A percentile compares a stretch with the other conserved stretches of the same genome.
Conservation (phyloP, 2,888 invertebrate species). For the Plutella xylostella region DNA sequence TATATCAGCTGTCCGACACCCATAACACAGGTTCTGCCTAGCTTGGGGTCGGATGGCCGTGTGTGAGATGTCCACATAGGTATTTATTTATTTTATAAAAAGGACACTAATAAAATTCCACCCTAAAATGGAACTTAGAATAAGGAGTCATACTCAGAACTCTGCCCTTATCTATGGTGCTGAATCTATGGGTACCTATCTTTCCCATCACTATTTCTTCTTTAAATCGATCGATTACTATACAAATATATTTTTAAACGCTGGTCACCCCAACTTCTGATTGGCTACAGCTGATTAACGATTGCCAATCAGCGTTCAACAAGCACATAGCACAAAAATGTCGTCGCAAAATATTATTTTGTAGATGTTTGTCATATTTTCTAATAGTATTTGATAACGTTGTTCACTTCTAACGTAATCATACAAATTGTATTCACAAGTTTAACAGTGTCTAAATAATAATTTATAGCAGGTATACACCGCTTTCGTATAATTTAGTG, state of each 20-base stretch:
- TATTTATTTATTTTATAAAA: no score
- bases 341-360: constrained; percentile 36
- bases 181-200: no score
- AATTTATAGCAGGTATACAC: constrained; percentile 9
- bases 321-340: constrained; percentile 55
- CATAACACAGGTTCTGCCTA: no score
- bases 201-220: not conserved
- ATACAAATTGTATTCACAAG: not conserved
- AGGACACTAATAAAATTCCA: no score
- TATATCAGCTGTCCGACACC: no score
- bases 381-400: no score
- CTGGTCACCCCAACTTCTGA: constrained; percentile 15
- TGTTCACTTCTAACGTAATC: not conserved
- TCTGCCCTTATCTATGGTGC: no score
- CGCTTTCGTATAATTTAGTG: constrained; percentile 26
- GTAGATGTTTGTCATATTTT: constrained; percentile 31
- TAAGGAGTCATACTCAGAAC: no score
- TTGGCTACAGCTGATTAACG: constrained; percentile 25
- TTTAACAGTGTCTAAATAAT: not conserved
- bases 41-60: no score
- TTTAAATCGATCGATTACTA: not conserved
- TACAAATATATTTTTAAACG: not conserved
- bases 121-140: no score
- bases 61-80: no score
- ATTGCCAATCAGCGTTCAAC: constrained; percentile 44